Evolutionary conservation across 2,888 invertebrate species (phyloP).

Genomic region (Tyria jacobaeae): DNA sequence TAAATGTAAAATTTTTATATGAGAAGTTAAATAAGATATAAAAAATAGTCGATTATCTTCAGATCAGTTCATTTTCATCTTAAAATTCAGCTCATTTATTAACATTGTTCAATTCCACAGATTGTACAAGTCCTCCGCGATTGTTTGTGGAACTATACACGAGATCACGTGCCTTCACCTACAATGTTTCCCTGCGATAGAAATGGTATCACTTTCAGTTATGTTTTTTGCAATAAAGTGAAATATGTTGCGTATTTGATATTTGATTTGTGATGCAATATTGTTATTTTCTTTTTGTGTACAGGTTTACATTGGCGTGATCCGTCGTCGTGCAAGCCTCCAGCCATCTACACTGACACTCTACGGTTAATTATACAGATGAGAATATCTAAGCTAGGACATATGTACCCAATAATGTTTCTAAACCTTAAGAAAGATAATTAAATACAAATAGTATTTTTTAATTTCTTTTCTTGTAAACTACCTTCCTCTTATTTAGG

Average conservation of each 20-base stretch:
- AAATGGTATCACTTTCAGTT: constrained; percentile 72
- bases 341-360: constrained; percentile 92
- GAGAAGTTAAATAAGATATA: too few relatives aligned
- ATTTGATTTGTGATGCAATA: neutral
- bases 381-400: constrained; percentile 91
- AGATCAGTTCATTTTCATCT: neutral
- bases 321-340: constrained; percentile 89
- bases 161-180: constrained; percentile 95
- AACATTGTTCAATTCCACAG: constrained; percentile 69
- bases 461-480: constrained; percentile 10
- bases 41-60: too few relatives aligned
- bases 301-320: constrained; percentile 92
- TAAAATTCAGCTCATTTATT: neutral
- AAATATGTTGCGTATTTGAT: neutral
- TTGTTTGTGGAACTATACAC: constrained; percentile 95
- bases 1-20: too few relatives aligned
- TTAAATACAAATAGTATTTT: constrained; percentile 25
- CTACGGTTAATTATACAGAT: constrained; percentile 92
- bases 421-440: constrained; percentile 73
- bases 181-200: constrained; percentile 90
- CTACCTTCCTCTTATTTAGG: constrained; percentile 3
- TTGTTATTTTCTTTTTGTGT: constrained; percentile 9
- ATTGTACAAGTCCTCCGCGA: constrained; percentile 93
- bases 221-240: neutral
- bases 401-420: constrained; percentile 92